A percentile compares a stretch with the other conserved stretches of the same genome.
Evolutionary conservation across 2,888 invertebrate species (phyloP).

Genomic region (Hypsopygia costalis): DNA sequence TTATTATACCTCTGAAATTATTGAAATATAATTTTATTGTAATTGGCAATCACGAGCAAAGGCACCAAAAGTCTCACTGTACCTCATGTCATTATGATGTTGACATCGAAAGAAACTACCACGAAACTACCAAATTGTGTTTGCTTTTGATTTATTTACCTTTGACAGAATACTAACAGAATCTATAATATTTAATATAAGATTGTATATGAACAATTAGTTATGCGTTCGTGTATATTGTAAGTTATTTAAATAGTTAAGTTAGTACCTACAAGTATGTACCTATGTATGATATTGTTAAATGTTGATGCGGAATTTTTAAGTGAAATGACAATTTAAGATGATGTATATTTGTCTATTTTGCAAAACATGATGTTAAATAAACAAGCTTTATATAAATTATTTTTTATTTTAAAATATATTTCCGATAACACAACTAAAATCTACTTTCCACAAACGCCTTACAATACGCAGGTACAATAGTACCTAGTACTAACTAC

Average conservation of each 20-base stretch:
- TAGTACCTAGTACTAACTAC: too few relatives aligned
- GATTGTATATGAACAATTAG: conserved; percentile 6
- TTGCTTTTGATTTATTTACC: conserved; percentile 10
- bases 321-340: conserved; percentile 68
- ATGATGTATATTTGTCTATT: conserved; percentile 78
- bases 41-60: too few relatives aligned
- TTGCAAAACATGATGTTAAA: conserved; percentile 79
- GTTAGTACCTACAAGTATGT: conserved; percentile 43
- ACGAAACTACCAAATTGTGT: too few relatives aligned
- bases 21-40: too few relatives aligned
- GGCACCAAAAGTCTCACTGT: too few relatives aligned
- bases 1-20: too few relatives aligned
- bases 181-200: conserved; percentile 23
- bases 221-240: conserved; percentile 18
- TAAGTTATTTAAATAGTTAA: conserved; percentile 16
- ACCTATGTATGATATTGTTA: conserved; percentile 71
- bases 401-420: conserved; percentile 16
- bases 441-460: too few relatives aligned
- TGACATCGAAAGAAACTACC: too few relatives aligned
- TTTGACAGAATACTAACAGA: conserved; percentile 12
- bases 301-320: conserved; percentile 74
- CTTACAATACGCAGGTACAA: too few relatives aligned
- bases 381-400: conserved; percentile 76
- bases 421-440: too few relatives aligned
- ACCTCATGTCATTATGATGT: too few relatives aligned